These are phyloP conservation scores for Podarcis lilfordi DNA, from an alignment of 2,797 vertebrate species.

Conservation along the genomic window DNA sequence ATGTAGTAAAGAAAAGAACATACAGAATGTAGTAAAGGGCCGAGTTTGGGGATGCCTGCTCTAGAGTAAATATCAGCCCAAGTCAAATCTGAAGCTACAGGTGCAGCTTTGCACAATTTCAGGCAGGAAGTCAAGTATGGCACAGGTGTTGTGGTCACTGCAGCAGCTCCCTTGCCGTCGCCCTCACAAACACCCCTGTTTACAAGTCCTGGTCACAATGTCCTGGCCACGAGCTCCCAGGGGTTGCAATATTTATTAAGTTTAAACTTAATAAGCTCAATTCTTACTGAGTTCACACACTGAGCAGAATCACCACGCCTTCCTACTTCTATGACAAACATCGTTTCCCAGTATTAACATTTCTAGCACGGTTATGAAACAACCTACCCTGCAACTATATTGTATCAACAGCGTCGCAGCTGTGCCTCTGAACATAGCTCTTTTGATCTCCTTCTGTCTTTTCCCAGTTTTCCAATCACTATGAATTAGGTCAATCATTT, in stretches of 20 bases:
- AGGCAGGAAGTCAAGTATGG: too few species aligned
- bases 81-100: not conserved
- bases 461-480: conserved; percentile 62
- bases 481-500: conserved; percentile 59
- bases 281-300: not conserved
- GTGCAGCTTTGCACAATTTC: too few species aligned
- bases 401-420: not conserved
- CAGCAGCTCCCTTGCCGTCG: too few species aligned
- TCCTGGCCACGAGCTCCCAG: too few species aligned
- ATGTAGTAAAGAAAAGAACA: too few species aligned
- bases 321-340: not conserved
- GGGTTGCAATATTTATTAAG: too few species aligned
- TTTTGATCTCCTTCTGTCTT: conserved; percentile 42
- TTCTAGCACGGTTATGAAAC: not conserved
- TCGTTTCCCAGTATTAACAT: not conserved
- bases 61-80: not conserved
- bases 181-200: too few species aligned
- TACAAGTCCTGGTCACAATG: too few species aligned
- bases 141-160: too few species aligned
- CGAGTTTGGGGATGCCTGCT: too few species aligned
- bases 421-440: conserved; percentile 50
- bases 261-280: not conserved
- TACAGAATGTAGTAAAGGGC: too few species aligned
- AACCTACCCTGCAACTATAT: not conserved
- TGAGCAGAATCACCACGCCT: not conserved